Evolutionary conservation across 2,113 vertebrate species (phyloP).

Genomic region (Rhipidura dahli): DNA sequence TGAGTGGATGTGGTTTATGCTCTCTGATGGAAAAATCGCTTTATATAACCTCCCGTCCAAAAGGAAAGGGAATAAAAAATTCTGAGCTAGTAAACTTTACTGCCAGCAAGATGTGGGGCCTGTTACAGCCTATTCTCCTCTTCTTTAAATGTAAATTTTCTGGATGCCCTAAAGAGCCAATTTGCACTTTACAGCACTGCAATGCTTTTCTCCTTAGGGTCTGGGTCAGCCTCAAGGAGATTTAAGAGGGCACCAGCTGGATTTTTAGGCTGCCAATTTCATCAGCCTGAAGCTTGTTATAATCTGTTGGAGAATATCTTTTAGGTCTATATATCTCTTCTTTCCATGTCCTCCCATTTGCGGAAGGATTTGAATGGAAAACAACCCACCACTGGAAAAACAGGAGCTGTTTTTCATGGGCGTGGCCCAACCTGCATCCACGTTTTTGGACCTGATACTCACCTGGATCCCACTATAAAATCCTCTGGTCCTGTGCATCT

Average conservation of each 20-base stretch:
- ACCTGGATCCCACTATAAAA: neutral
- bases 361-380: neutral
- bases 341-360: neutral
- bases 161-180: slow-evolving; percentile 34
- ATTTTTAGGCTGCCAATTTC: slow-evolving; percentile 9
- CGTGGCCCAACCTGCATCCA: neutral
- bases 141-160: slow-evolving; percentile 38
- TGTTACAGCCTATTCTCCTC: neutral
- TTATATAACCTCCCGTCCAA: neutral
- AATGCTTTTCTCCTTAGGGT: neutral
- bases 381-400: neutral
- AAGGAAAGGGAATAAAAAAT: slow-evolving; percentile 43
- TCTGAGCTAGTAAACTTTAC: slow-evolving; percentile 45
- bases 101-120: slow-evolving; percentile 14
- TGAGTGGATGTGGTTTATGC: slow-evolving; percentile 3
- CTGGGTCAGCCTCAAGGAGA: slow-evolving; percentile 22
- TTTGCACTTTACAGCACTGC: slow-evolving; percentile 10
- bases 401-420: neutral
- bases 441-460: neutral
- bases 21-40: neutral
- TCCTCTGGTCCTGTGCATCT: neutral
- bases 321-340: neutral
- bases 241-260: slow-evolving; percentile 31
- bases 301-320: neutral
- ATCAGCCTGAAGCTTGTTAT: neutral